Conservation (phyloP, 2,113 vertebrate species). For the Atherinomorus stipes region DNA sequence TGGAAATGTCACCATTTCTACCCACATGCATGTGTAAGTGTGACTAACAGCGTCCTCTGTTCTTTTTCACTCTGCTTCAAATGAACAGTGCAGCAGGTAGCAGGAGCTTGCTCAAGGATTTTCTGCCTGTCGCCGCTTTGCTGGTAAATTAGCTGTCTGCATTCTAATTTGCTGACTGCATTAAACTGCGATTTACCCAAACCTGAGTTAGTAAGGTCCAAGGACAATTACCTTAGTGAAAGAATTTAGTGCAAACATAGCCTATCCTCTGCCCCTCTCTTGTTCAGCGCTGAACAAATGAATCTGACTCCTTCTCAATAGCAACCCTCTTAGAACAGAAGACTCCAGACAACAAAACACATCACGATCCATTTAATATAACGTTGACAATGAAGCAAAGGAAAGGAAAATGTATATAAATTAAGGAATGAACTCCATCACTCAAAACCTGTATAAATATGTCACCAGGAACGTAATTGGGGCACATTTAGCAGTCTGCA, state of each 20-base stretch:
- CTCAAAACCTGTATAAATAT: conserved; percentile 41
- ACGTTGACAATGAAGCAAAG: conserved; percentile 68
- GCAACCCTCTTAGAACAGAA: conserved; percentile 66
- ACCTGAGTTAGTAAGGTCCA: conserved; percentile 66
- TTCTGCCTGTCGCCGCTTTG: conserved; percentile 49
- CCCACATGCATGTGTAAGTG: conserved; percentile 26
- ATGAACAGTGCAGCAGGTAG: conserved; percentile 67
- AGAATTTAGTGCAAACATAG: conserved; percentile 64
- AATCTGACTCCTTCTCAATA: conserved; percentile 61
- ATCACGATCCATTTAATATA: conserved; percentile 78
- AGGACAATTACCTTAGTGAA: conserved; percentile 72
- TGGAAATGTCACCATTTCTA: conserved; percentile 74
- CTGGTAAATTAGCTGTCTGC: conserved; percentile 66
- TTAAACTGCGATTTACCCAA: conserved; percentile 73
- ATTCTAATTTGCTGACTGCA: conserved; percentile 74
- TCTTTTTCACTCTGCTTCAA: conserved; percentile 61
- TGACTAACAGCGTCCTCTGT: conserved; percentile 57
- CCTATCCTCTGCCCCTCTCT: conserved; percentile 41
- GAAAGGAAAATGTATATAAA: conserved; percentile 51
- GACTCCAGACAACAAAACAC: conserved; percentile 73
- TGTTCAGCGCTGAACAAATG: conserved; percentile 67
- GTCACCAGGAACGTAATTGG: conserved; percentile 17
- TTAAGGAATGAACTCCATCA: conserved; percentile 51
- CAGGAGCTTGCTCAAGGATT: conserved; percentile 61
- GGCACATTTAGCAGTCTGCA: background rate